Percentiles rank a stretch among this genome's conserved stretches.
Evolutionary conservation across 2,797 vertebrate species (phyloP).

Genomic region (Enteromius thamalakanensis): DNA sequence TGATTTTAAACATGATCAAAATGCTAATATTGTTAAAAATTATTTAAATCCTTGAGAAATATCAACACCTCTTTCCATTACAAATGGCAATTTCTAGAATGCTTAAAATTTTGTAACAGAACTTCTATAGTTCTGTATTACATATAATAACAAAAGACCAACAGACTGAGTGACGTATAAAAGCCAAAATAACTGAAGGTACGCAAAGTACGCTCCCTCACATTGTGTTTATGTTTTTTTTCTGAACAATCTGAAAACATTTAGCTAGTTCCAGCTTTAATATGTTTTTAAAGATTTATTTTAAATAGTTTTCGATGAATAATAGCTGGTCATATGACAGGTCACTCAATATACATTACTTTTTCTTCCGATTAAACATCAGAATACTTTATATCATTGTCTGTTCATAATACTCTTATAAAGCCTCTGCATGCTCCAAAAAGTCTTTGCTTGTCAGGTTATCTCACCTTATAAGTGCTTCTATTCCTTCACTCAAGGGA

Average conservation of each 20-base stretch:
- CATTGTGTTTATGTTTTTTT: not conserved
- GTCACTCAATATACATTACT: not conserved
- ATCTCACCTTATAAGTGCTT: constrained; percentile 34
- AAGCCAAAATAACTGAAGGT: constrained; percentile 5
- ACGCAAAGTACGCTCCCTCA: not conserved
- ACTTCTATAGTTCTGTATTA: not conserved
- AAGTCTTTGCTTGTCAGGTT: constrained; percentile 36
- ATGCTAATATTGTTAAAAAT: not conserved
- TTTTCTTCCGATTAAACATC: constrained; percentile 2
- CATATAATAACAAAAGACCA: not conserved
- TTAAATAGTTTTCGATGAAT: not conserved
- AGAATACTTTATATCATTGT: not conserved
- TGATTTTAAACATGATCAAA: not conserved
- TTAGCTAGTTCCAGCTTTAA: not conserved
- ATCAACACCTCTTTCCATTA: not conserved
- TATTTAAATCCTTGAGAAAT: not conserved
- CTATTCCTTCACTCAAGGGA: constrained; percentile 6
- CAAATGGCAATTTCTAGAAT: not conserved
- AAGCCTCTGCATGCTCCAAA: constrained; percentile 1
- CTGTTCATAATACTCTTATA: constrained; percentile 1
- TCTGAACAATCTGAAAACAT: not conserved
- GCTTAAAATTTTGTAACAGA: not conserved
- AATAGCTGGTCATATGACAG: not conserved
- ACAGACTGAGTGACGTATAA: not conserved
- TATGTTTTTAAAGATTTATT: not conserved